Conservation (phyloP, 1,140 invertebrate species). For the Cataglyphis hispanica region DNA sequence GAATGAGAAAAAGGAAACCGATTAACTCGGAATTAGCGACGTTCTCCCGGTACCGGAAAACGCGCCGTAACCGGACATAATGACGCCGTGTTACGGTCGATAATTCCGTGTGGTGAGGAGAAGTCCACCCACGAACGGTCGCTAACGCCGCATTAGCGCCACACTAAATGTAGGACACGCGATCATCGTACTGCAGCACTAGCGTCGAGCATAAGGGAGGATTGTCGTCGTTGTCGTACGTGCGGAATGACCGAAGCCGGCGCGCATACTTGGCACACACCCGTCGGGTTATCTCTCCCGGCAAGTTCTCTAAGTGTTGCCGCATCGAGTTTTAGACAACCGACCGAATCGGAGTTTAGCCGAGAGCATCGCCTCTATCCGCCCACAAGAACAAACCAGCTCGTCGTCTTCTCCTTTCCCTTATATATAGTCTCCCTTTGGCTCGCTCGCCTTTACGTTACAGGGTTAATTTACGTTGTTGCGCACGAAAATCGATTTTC, state of each 20-base stretch:
- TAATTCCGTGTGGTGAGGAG: slow-evolving; percentile 20
- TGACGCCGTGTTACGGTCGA: slow-evolving; percentile 54
- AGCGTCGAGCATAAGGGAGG: background rate
- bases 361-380: slow-evolving; percentile 20
- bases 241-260: slow-evolving; percentile 39
- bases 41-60: background rate
- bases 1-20: slow-evolving; percentile 35
- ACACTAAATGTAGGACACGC: slow-evolving; percentile 28
- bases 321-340: slow-evolving; percentile 39
- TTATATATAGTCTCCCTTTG: background rate
- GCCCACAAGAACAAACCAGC: slow-evolving; percentile 27
- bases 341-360: slow-evolving; percentile 46
- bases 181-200: background rate
- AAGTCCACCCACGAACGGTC: slow-evolving; percentile 43
- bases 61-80: slow-evolving; percentile 11
- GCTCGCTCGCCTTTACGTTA: slow-evolving; percentile 11
- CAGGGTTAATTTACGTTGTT: slow-evolving; percentile 65
- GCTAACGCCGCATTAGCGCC: slow-evolving; percentile 68
- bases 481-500: slow-evolving; percentile 56
- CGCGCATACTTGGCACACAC: background rate
- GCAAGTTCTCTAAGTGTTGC: slow-evolving; percentile 26
- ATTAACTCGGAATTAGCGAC: slow-evolving; percentile 47
- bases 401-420: too few relatives aligned
- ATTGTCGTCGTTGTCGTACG: slow-evolving; percentile 16
- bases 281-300: slow-evolving; percentile 60